These are phyloP conservation scores for Podotricha telesiphe DNA, from an alignment of 2,888 invertebrate genomes.

Conservation along the genomic window DNA sequence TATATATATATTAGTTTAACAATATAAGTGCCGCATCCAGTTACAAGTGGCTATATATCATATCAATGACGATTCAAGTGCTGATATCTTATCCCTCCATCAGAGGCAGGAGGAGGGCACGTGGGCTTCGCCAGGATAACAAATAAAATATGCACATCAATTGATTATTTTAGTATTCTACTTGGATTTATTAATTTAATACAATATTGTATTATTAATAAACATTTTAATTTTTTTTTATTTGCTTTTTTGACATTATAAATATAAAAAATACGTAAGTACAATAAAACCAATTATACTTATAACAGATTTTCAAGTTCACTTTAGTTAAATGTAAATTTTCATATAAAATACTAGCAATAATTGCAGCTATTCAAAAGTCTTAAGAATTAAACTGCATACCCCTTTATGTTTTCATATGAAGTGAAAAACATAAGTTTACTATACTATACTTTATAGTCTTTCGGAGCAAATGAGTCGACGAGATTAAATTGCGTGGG, in stretches of 20 bases:
- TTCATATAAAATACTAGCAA: no score
- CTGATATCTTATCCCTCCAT: slow-evolving; percentile 26
- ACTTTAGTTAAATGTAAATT: no score
- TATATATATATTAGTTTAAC: not conserved
- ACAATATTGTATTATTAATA: not conserved
- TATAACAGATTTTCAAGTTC: no score
- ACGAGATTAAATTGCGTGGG: slow-evolving; percentile 35
- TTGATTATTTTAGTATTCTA: not conserved
- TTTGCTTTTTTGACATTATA: no score
- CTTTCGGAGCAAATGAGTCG: slow-evolving; percentile 35
- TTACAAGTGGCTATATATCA: slow-evolving; percentile 21
- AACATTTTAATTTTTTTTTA: no score
- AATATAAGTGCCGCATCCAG: slow-evolving; percentile 19
- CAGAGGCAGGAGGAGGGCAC: slow-evolving; percentile 19
- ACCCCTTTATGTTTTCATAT: not conserved
- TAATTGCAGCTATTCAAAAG: no score
- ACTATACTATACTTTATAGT: not conserved
- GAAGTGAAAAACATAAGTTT: not conserved
- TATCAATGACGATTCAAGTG: slow-evolving; percentile 14
- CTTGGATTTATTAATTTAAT: not conserved
- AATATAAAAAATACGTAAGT: no score
- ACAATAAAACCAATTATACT: no score
- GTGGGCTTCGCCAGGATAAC: slow-evolving; percentile 13
- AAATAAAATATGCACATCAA: not conserved
- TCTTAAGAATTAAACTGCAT: no score